phyloP scores from a whole-genome alignment of 1,140 invertebrate species.

The Aphis craccivora region DNA sequence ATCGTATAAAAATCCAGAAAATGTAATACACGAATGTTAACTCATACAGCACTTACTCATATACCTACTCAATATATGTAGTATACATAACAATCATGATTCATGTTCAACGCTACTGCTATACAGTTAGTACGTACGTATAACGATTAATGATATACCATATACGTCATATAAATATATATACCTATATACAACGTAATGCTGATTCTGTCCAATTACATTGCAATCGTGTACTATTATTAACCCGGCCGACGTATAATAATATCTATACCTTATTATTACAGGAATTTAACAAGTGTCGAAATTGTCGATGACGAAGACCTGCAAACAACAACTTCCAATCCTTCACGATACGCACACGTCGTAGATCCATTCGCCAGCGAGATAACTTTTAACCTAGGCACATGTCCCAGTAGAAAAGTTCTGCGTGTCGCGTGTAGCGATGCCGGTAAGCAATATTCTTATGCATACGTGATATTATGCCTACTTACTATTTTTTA shows the following conservation, averaged over 20 bases:
- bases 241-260: neutral
- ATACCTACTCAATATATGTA: neutral
- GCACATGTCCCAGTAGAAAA: constrained; percentile 76
- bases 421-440: constrained; percentile 82
- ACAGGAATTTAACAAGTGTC: constrained; percentile 31
- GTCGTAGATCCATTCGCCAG: constrained; percentile 79
- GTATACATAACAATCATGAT: too few species aligned
- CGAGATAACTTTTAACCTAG: constrained; percentile 81
- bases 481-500: neutral
- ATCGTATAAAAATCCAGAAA: neutral
- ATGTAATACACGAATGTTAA: neutral
- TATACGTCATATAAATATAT: neutral
- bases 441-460: constrained; percentile 71
- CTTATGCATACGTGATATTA: neutral
- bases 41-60: too few species aligned
- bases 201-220: neutral
- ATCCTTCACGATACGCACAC: constrained; percentile 72
- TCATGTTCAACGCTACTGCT: too few species aligned
- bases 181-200: neutral
- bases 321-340: neutral
- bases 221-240: neutral
- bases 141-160: too few species aligned
- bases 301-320: constrained; percentile 44
- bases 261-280: neutral
- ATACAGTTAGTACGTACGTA: too few species aligned